Percentiles rank a stretch among this genome's conserved stretches.
Conservation (phyloP, 2,113 vertebrate genomes). For the Mormyrus lacerda region DNA sequence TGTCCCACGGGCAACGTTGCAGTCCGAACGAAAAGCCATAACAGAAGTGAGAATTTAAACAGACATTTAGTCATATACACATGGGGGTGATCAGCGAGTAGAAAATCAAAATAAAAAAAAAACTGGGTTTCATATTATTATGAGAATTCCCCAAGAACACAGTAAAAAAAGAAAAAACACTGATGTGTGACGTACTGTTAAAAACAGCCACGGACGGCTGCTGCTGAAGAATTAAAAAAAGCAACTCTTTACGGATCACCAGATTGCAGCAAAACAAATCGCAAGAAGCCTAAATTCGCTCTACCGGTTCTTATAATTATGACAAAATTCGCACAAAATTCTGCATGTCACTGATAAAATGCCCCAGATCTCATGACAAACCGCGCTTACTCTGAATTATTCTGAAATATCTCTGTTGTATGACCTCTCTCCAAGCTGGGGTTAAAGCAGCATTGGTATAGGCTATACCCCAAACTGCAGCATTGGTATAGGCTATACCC, state of each 20-base stretch:
- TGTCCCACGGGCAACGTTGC: neutral
- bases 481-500: too few relatives aligned
- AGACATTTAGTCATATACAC: neutral
- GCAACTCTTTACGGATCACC: neutral
- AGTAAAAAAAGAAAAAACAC: neutral
- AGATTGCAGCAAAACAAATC: neutral
- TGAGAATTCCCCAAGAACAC: neutral
- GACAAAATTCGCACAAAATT: neutral
- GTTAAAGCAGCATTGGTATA: neutral
- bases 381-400: neutral
- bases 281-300: neutral
- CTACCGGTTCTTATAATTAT: neutral
- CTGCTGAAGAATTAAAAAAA: neutral
- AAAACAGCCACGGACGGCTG: neutral
- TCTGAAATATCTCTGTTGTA: neutral
- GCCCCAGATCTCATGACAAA: neutral
- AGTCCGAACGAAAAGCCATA: neutral
- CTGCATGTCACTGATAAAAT: neutral
- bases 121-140: constrained; percentile 11
- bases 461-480: too few relatives aligned
- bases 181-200: neutral
- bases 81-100: neutral
- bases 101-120: neutral
- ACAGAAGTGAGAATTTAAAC: neutral
- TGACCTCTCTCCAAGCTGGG: neutral